Conservation (phyloP, 2,888 invertebrate genomes). For the Eulithis testata region DNA sequence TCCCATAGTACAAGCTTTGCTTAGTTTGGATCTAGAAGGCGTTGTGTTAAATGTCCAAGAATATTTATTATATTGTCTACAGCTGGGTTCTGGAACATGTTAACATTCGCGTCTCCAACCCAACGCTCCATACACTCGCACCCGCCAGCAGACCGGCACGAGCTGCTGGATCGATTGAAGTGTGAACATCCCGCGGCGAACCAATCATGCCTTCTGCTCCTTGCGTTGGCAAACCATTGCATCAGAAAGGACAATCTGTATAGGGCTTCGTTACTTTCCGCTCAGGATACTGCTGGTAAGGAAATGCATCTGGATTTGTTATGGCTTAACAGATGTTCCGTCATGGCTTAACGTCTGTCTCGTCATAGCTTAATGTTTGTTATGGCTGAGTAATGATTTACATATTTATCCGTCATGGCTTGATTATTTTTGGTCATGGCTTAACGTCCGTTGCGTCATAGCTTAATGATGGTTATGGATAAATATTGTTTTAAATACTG, state of each 20-base stretch:
- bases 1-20: too few species aligned
- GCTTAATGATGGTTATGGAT: too few species aligned
- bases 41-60: too few species aligned
- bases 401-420: too few species aligned
- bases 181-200: conserved; percentile 91
- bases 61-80: conserved; percentile 22
- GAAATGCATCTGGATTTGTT: too few species aligned
- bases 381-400: too few species aligned
- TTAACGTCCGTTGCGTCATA: background rate
- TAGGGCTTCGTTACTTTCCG: conserved; percentile 92
- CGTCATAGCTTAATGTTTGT: too few species aligned
- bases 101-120: conserved; percentile 86
- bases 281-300: conserved; percentile 91
- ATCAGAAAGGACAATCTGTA: conserved; percentile 92
- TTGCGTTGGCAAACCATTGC: conserved; percentile 96
- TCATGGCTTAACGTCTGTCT: background rate
- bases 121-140: conserved; percentile 65
- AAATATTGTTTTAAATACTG: too few species aligned
- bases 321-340: too few species aligned
- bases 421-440: too few species aligned
- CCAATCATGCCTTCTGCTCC: conserved; percentile 94
- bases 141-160: conserved; percentile 69
- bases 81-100: conserved; percentile 92
- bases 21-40: too few species aligned
- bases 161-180: conserved; percentile 77